These are phyloP conservation scores for Bolborhynchus lineola DNA, from an alignment of 2,113 vertebrate species.

Conservation along the genomic window DNA sequence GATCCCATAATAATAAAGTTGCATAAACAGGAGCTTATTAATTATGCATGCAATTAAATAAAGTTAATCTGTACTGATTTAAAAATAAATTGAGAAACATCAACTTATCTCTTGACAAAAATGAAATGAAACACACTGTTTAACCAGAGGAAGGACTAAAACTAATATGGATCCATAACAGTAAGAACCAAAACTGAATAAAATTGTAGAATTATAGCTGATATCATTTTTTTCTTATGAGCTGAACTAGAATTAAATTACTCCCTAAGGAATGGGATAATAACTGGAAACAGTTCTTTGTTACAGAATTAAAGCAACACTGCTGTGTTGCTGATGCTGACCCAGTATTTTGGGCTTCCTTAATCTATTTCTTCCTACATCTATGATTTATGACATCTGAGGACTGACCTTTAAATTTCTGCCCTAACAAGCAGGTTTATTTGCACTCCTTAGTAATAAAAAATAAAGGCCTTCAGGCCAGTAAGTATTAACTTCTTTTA, in stretches of 20 bases:
- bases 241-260: slow-evolving; percentile 12
- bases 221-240: not conserved
- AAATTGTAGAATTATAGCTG: not conserved
- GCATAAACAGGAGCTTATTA: not conserved
- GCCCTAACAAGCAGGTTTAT: slow-evolving; percentile 51
- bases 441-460: slow-evolving; percentile 26
- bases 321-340: slow-evolving; percentile 9
- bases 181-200: not conserved
- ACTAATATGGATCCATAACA: not conserved
- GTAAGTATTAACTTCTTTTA: slow-evolving; percentile 26
- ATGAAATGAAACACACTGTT: not conserved
- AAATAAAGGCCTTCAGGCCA: slow-evolving; percentile 26
- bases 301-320: slow-evolving; percentile 15
- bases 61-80: not conserved
- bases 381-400: slow-evolving; percentile 52
- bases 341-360: slow-evolving; percentile 18
- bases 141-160: not conserved
- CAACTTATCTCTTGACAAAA: not conserved
- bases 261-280: slow-evolving; percentile 8
- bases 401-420: slow-evolving; percentile 54
- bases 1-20: not conserved
- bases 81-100: slow-evolving; percentile 2
- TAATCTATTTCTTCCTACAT: slow-evolving; percentile 35
- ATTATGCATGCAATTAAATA: slow-evolving; percentile 13
- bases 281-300: slow-evolving; percentile 23